These are phyloP conservation scores for Hemicrepidius hirtus DNA, from an alignment of 2,888 invertebrate species.

Conservation along the genomic window DNA sequence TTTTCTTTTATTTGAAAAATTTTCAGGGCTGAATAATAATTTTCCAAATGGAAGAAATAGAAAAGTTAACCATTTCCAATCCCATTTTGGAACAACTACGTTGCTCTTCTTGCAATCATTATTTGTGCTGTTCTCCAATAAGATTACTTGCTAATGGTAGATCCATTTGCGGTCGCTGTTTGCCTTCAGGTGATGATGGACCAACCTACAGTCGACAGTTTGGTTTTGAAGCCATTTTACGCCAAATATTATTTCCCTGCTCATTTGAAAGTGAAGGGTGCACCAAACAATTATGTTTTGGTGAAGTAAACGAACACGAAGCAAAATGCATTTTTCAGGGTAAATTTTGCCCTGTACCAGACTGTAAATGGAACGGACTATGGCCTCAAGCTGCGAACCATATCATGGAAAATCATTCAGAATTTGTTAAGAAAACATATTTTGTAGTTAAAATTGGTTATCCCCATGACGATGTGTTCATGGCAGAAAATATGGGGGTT, in stretches of 20 bases:
- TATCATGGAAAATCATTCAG: neutral
- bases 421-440: neutral
- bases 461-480: neutral
- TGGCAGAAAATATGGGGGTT: neutral
- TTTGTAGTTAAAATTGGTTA: neutral
- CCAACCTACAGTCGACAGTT: neutral
- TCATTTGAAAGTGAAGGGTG: neutral
- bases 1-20: no score
- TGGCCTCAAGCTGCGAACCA: neutral
- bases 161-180: neutral
- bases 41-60: neutral
- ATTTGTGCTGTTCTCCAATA: neutral
- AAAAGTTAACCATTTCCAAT: neutral
- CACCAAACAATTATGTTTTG: neutral
- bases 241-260: neutral
- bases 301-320: neutral
- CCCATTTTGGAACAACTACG: neutral
- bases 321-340: neutral
- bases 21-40: no score
- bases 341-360: neutral
- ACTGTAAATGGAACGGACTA: neutral
- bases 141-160: neutral
- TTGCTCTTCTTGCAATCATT: neutral
- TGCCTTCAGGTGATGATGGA: neutral
- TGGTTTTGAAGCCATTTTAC: neutral